Percentiles rank a stretch among this genome's conserved stretches.
Evolutionary conservation across 92 coral and sea anemone genomes (phyloP).

Genomic region (Diadumene lineata): DNA sequence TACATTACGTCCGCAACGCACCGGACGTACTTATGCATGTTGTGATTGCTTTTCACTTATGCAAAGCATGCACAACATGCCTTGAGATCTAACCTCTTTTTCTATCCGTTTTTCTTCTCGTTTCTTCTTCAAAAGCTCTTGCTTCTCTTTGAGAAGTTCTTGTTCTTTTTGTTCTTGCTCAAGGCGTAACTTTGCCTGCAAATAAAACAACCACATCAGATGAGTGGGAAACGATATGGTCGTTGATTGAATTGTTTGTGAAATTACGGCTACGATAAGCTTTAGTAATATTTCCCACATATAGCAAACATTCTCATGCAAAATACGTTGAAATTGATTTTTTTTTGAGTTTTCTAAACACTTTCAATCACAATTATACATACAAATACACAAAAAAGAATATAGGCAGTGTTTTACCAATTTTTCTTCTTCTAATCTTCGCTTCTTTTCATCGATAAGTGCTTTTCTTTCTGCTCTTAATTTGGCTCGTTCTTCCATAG

Average conservation of each 20-base stretch:
- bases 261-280: no score
- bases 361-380: no score
- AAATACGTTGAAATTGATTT: no score
- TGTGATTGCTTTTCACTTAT: no score
- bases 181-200: slow-evolving; percentile 54
- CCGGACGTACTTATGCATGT: no score
- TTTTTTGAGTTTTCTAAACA: no score
- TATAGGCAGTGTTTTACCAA: no score
- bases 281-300: no score
- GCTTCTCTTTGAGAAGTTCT: slow-evolving; percentile 75
- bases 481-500: slow-evolving; percentile 97
- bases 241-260: background rate
- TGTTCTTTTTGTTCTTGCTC: slow-evolving; percentile 85
- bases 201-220: background rate
- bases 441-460: slow-evolving; percentile 68
- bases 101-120: slow-evolving; percentile 79
- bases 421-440: slow-evolving; percentile 89
- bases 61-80: no score
- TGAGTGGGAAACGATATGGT: background rate
- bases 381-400: no score
- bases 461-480: slow-evolving; percentile 77
- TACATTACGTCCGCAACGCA: no score
- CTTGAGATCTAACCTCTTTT: slow-evolving; percentile 61
- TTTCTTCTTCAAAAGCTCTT: slow-evolving; percentile 70
- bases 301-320: no score